A percentile compares a stretch with the other conserved stretches of the same genome.
Conservation (phyloP, 2,113 vertebrate genomes). For the Fregata magnificens region DNA sequence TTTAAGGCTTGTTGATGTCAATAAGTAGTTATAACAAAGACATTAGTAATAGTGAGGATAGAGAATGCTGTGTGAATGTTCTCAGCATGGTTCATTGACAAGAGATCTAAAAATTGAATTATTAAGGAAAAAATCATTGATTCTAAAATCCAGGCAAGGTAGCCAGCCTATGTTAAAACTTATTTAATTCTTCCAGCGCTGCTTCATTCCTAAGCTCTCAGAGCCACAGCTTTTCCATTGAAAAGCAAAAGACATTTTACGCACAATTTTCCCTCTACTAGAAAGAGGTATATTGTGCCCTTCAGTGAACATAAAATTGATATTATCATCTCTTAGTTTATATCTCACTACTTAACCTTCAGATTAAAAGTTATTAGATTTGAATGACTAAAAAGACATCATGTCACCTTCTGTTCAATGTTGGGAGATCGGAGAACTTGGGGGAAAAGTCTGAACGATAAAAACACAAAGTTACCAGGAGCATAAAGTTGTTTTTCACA, state of each 20-base stretch:
- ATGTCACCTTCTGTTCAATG: constrained; percentile 72
- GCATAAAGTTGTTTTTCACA: not conserved
- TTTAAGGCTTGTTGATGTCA: constrained; percentile 55
- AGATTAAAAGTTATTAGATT: constrained; percentile 85
- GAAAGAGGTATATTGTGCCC: constrained; percentile 78
- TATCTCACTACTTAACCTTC: constrained; percentile 86
- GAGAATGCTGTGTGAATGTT: constrained; percentile 20
- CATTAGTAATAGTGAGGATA: not conserved
- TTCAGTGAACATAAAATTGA: constrained; percentile 85
- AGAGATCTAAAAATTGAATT: constrained; percentile 60
- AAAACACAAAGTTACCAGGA: constrained; percentile 33
- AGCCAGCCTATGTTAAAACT: constrained; percentile 58
- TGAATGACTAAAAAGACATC: constrained; percentile 80
- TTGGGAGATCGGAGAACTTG: constrained; percentile 51
- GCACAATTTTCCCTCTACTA: constrained; percentile 81
- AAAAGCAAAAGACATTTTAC: constrained; percentile 82
- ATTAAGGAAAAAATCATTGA: constrained; percentile 41
- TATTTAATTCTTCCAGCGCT: constrained; percentile 60
- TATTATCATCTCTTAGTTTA: constrained; percentile 85
- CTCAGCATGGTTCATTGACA: constrained; percentile 60
- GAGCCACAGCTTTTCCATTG: constrained; percentile 59
- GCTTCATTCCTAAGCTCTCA: constrained; percentile 53
- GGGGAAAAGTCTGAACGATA: constrained; percentile 9
- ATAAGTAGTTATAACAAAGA: constrained; percentile 43
- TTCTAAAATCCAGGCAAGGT: constrained; percentile 55